Conservation (phyloP, 2,113 vertebrate species). For the Edolisoma coerulescens region DNA sequence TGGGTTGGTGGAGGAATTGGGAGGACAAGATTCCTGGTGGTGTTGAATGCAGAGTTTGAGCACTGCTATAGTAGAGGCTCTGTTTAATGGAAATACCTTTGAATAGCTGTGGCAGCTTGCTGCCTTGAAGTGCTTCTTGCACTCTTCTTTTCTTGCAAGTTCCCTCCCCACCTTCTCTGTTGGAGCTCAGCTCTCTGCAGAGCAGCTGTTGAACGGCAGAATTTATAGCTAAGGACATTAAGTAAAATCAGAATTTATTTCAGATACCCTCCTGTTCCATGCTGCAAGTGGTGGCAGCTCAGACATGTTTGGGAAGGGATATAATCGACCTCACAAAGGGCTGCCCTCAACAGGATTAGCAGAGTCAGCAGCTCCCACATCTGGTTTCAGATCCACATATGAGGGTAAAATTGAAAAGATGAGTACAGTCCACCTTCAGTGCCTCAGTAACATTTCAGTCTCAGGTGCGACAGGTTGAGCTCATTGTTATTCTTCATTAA, state of each 20-base stretch:
- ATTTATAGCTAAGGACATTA: not conserved
- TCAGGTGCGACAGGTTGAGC: not conserved
- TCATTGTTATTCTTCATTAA: not conserved
- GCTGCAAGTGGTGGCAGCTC: not conserved
- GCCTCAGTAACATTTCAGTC: not conserved
- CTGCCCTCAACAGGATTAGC: not conserved
- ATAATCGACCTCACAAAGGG: not conserved
- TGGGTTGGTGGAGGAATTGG: fast-evolving
- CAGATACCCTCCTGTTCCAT: not conserved
- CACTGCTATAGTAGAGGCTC: not conserved
- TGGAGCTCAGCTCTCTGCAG: not conserved
- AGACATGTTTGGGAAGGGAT: not conserved
- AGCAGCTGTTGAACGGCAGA: not conserved
- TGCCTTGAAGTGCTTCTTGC: not conserved
- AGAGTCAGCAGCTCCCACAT: not conserved
- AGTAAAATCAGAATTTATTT: not conserved
- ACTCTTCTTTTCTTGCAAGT: not conserved
- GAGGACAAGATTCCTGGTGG: not conserved
- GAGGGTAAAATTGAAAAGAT: not conserved
- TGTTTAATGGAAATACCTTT: not conserved
- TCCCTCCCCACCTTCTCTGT: not conserved
- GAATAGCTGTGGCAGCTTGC: not conserved
- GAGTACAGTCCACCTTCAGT: not conserved
- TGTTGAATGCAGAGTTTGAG: not conserved
- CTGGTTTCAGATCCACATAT: not conserved